Base-by-base conservation (phyloP, 2,113 vertebrate genomes). In the Perccottus glenii region DNA sequence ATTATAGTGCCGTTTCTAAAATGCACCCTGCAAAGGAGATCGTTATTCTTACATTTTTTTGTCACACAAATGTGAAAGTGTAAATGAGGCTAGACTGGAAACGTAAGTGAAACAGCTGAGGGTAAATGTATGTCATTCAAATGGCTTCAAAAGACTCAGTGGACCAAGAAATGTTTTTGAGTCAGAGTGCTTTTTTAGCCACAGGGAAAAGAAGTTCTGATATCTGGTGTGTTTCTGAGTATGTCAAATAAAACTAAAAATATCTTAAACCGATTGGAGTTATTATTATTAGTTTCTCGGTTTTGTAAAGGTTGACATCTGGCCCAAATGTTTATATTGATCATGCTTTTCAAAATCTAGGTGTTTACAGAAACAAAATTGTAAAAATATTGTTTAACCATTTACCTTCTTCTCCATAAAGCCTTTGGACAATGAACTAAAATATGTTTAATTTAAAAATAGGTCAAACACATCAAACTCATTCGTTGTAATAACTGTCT, bases 131-230 rank as follows among this genome's bases (percentile, higher is more conserved):
- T 11, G 10, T 43, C 14, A 40, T n/a, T 57, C 4, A 32, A 64
- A 44, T 19, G 11, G 49, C 50, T 45, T 67, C 52, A 77, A 59
- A 55, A 81, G 35, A 87, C 40, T 50, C 82, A 86, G 52, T 78
- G 86, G 73, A 88, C 44, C 83, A 68, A 79, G 59, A 76, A 60
- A 77, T 63, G 71, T 36, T 79, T 76, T 80, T 82, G 47, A 83
- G 3, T 35, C 7, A 85, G 68, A 93, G 90, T 91, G 91, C 88
- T 68, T 85, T 87, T 91, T 91, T 68, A 73, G 82, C 91, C 78
- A 64, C 11, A 59, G 85, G 89, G 82, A 27, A 19, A 1, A 6
- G 38, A 5, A 48, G 12, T 50, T 38, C 48, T 43, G 1, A 44
- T 38, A 0, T 19, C 35, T 57, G 40, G 75, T 16, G 51, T 60